phyloP scores from a whole-genome alignment of 2,888 invertebrate species.

The Alloscopus bannaensis region DNA sequence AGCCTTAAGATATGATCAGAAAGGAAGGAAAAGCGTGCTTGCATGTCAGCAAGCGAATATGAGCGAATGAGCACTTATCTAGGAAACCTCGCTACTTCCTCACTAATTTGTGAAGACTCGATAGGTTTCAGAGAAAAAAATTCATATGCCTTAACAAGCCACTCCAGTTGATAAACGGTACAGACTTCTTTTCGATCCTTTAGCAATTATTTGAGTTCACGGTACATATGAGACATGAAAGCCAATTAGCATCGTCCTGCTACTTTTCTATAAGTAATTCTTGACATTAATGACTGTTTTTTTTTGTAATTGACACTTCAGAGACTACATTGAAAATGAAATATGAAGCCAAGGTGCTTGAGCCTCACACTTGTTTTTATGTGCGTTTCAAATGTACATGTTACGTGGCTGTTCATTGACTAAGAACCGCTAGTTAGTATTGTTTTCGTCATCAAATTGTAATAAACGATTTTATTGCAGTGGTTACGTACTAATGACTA shows the following conservation, averaged over 20 bases:
- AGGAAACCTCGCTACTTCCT: too few relatives aligned
- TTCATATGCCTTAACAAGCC: background rate
- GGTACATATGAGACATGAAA: slow-evolving; percentile 26
- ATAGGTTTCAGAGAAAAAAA: background rate
- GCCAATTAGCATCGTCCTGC: slow-evolving; percentile 44
- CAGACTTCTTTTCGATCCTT: background rate
- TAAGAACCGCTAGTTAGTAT: too few relatives aligned
- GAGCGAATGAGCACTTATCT: too few relatives aligned
- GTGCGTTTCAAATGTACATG: slow-evolving; percentile 21
- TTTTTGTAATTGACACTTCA: slow-evolving; percentile 30
- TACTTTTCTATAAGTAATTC: slow-evolving; percentile 53
- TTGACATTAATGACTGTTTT: slow-evolving; percentile 51
- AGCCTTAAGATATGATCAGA: background rate
- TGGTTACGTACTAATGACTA: too few relatives aligned
- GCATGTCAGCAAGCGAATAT: slow-evolving; percentile 8
- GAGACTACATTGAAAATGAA: too few relatives aligned
- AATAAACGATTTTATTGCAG: too few relatives aligned
- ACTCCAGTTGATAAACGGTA: slow-evolving; percentile 13
- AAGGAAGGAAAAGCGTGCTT: slow-evolving; percentile 20
- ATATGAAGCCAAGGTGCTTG: slow-evolving; percentile 7
- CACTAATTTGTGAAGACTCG: background rate
- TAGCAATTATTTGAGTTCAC: slow-evolving; percentile 21
- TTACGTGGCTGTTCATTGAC: too few relatives aligned
- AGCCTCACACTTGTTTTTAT: background rate
- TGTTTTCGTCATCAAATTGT: too few relatives aligned